phyloP scores from a whole-genome alignment of 2,888 invertebrate genomes.

The Acrocyrtus sp. region DNA sequence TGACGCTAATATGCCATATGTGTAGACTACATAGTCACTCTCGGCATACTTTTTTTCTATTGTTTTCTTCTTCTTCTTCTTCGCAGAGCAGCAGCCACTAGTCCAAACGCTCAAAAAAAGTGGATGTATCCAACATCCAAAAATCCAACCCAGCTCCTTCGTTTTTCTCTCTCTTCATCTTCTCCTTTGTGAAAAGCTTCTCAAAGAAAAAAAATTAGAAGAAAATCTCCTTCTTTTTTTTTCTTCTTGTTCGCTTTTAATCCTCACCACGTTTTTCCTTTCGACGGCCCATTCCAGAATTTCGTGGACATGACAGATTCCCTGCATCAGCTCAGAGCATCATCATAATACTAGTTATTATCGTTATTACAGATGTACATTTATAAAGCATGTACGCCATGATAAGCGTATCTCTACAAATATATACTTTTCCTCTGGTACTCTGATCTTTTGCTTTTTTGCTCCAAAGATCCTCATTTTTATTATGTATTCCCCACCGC shows the following conservation, averaged over 20 bases:
- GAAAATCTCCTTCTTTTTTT: slow-evolving; percentile 5
- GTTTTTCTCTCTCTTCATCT: too few relatives aligned
- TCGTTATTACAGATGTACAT: neutral
- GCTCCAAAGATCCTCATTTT: too few relatives aligned
- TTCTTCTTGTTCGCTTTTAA: too few relatives aligned
- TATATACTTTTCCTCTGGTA: neutral
- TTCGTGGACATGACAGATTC: slow-evolving; percentile 21
- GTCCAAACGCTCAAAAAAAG: slow-evolving; percentile 23
- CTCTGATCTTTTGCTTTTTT: too few relatives aligned
- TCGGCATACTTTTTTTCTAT: too few relatives aligned
- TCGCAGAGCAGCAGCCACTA: too few relatives aligned
- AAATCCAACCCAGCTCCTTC: too few relatives aligned
- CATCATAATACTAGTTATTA: neutral
- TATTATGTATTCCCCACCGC: too few relatives aligned
- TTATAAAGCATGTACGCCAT: neutral
- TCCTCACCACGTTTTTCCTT: slow-evolving; percentile 39
- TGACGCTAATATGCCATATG: slow-evolving; percentile 36
- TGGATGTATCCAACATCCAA: too few relatives aligned
- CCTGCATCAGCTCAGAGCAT: neutral
- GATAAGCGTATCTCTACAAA: neutral
- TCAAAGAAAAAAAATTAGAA: neutral
- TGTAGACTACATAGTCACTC: slow-evolving; percentile 24
- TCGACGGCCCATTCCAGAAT: slow-evolving; percentile 34
- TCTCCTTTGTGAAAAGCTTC: too few relatives aligned
- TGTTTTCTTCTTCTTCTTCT: too few relatives aligned